Base-by-base conservation (phyloP, 2,113 vertebrate species). In the Vulpes lagopus region DNA sequence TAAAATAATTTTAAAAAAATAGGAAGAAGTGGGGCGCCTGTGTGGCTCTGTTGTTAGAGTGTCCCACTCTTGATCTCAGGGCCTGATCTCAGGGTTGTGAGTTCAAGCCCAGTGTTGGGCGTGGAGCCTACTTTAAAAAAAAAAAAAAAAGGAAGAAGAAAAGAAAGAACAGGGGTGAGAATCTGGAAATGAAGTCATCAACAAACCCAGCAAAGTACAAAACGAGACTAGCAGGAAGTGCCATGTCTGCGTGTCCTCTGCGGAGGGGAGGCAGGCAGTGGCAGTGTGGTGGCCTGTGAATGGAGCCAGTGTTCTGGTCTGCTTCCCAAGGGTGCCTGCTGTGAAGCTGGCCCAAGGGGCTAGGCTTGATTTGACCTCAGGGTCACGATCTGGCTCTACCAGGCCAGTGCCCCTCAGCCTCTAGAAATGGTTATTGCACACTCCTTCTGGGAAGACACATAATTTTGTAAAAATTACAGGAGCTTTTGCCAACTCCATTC, bases 401-500 rank as follows among this genome's bases (percentile, higher is more conserved):
- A 0, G n/a, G 53, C 74, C 64, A 78, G 38, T 20, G 81, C 65
- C 55, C 97, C 86, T 98, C 0, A 0, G 89, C 0, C 3, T 81
- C 95, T 93, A 96, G 91, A 97, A 98, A 95, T 78, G 82, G 91
- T 97, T 96, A 96, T 97, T 95, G 0, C 83, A 95, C 3, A 96
- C 92, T 95, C 89, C 96, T 98, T 98, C 96, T 91, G 96, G 92
- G 97, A 95, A 97, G 96, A 96, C 95, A 97, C n/a, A 53, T 98
- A 94, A 79, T 81, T 97, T 98, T 98, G 93, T 98, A 95, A 97
- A 98, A 98, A 98, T 98, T 97, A 85, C 60, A 62, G 22, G 19
- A 92, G 49, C 55, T 91, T 92, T 94, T 97, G 95, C 95, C 97
- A 98, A 92, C 97, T 95, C 85, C 93, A 97, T 98, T 98, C 96